A percentile compares a stretch with the other conserved stretches of the same genome.
These are phyloP conservation scores for Mola mola DNA, from an alignment of 2,113 vertebrate genomes.

Conservation along the genomic window DNA sequence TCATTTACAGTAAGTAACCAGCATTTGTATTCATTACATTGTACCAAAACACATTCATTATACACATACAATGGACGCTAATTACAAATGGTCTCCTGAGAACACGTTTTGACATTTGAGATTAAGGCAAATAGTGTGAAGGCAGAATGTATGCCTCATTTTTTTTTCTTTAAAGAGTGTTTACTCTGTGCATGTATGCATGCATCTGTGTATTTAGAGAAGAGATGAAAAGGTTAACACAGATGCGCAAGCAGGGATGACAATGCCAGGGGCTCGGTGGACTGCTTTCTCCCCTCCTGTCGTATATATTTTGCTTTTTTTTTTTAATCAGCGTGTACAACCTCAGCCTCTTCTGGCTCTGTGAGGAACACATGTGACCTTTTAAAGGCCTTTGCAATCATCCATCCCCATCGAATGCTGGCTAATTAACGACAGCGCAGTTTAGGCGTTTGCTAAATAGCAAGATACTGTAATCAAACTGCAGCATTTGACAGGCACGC, in stretches of 20 bases:
- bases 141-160: not conserved
- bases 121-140: slow-evolving; percentile 20
- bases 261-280: slow-evolving; percentile 49
- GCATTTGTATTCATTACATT: slow-evolving; percentile 6
- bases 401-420: slow-evolving; percentile 65
- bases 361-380: slow-evolving; percentile 68
- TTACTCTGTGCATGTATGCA: slow-evolving; percentile 13
- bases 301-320: slow-evolving; percentile 1
- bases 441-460: slow-evolving; percentile 73
- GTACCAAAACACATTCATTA: slow-evolving; percentile 23
- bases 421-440: slow-evolving; percentile 78
- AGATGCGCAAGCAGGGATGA: slow-evolving; percentile 62
- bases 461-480: slow-evolving; percentile 75
- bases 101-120: slow-evolving; percentile 38
- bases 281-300: slow-evolving; percentile 15
- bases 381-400: slow-evolving; percentile 68
- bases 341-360: slow-evolving; percentile 42
- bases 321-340: too few species aligned
- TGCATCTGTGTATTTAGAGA: slow-evolving; percentile 23
- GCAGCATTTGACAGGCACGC: slow-evolving; percentile 66
- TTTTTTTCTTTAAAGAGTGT: slow-evolving; percentile 38
- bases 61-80: slow-evolving; percentile 17
- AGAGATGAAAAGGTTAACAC: slow-evolving; percentile 70
- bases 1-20: not conserved
- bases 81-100: slow-evolving; percentile 43